Evolutionary conservation across 2,797 vertebrate species (phyloP), one percentile per base, ranked within the genome.

Genomic region (Ctenopoma multispine): DNA sequence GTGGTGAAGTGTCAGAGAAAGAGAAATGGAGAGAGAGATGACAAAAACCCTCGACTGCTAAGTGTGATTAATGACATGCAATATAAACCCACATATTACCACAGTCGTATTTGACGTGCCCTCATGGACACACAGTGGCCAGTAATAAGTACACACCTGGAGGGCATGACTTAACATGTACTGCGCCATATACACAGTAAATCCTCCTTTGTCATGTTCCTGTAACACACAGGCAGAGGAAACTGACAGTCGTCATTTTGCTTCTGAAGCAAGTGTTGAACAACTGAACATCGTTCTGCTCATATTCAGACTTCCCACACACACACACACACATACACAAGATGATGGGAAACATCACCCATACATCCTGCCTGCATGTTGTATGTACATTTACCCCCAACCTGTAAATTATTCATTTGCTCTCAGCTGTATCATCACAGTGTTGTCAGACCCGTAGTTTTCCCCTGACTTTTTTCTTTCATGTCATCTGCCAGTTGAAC

Each of bases 51-150:
- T 29, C 1, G 7, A 51, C 49, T 27, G 24, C 66, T 76, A 18
- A 0, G 17, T 54, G 43, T 79, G 79, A 75, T 80, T 61, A 77
- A 81, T 72, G 62, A 46, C 53, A 29, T 79, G 63, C 63, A 77
- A 79, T 79, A 81, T 68, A 63, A 79, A 79, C 12, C 49, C 38
- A 67, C 31, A 56, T 68, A 55, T 64, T 18, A 61, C 18, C 41
- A 47, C 71, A 69, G 78, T 72, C 67, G 58, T 9, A 55, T 13
- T 15, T 66, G 63, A 67, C 36, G 34, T 11, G 9, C 29, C 20
- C 38, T 20, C 24, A 36, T n/a, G 17, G 47, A 54, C n/a, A 58
- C n/a, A 64, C 48, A 61, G n/a, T n/a, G 23, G 9, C n/a, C 10
- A 18, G 23, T 2, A n/a, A n/a, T 14, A 24, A 49, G 27, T 51